A percentile compares a stretch with the other conserved stretches of the same genome.
Conservation (phyloP, 2,888 invertebrate genomes). For the Tholera decimalis region DNA sequence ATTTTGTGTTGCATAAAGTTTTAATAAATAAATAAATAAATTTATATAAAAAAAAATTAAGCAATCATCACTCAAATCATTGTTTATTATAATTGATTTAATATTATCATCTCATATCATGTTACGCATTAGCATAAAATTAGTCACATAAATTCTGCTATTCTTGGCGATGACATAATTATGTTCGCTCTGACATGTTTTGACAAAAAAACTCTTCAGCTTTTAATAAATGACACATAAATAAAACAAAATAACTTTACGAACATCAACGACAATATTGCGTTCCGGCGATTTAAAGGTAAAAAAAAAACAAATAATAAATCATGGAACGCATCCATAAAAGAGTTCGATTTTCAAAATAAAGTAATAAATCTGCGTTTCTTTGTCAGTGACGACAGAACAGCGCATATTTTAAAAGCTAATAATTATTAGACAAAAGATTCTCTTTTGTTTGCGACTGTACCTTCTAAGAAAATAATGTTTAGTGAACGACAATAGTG, state of each 20-base stretch:
- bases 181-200: conserved; percentile 46
- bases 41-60: no score
- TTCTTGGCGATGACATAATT: conserved; percentile 42
- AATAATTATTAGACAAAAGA: conserved; percentile 75
- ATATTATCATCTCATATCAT: conserved; percentile 39
- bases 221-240: conserved; percentile 27
- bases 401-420: conserved; percentile 71
- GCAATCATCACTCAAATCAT: conserved; percentile 27
- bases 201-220: conserved; percentile 4
- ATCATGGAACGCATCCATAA: conserved; percentile 61
- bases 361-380: conserved; percentile 67
- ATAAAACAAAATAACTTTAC: conserved; percentile 28
- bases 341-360: conserved; percentile 66
- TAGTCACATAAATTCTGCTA: conserved; percentile 29
- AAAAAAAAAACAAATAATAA: conserved; percentile 58
- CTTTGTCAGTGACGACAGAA: conserved; percentile 63
- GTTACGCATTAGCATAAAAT: conserved; percentile 26
- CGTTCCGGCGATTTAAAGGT: conserved; percentile 42
- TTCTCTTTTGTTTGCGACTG: conserved; percentile 55
- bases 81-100: conserved; percentile 49
- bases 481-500: conserved; percentile 69
- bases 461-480: conserved; percentile 77
- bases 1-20: no score
- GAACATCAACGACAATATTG: conserved; percentile 38
- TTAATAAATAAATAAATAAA: no score